phyloP scores from a whole-genome alignment of 2,888 invertebrate genomes.

The Hipparchia semele region DNA sequence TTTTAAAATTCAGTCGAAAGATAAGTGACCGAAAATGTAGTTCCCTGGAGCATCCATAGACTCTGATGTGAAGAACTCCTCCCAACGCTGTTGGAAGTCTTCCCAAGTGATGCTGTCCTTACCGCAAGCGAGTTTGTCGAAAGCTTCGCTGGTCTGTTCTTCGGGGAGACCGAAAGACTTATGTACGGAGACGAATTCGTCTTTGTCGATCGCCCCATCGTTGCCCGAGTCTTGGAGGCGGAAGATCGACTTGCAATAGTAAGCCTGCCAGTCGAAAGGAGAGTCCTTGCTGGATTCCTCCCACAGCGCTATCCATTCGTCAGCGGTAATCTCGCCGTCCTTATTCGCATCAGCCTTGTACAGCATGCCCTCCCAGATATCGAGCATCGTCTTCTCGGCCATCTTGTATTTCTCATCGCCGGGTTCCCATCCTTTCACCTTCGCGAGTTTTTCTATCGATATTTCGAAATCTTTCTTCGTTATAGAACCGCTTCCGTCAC shows the following conservation, averaged over 20 bases:
- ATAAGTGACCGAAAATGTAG: constrained; percentile 92
- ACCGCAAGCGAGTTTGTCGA: constrained; percentile 90
- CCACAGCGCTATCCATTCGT: constrained; percentile 96
- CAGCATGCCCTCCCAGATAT: constrained; percentile 93
- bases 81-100: constrained; percentile 91
- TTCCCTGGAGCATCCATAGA: constrained; percentile 91
- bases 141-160: constrained; percentile 89
- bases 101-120: constrained; percentile 87
- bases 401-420: constrained; percentile 88
- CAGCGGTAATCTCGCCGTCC: constrained; percentile 92
- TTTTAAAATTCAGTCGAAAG: constrained; percentile 75
- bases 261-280: constrained; percentile 91
- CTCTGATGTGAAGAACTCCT: constrained; percentile 92
- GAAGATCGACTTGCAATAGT: constrained; percentile 94
- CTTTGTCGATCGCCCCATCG: constrained; percentile 89
- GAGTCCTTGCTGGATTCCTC: constrained; percentile 88
- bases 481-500: constrained; percentile 93
- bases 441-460: constrained; percentile 92
- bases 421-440: constrained; percentile 89
- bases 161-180: constrained; percentile 89
- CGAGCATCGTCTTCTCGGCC: constrained; percentile 87
- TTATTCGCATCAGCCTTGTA: constrained; percentile 91
- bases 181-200: constrained; percentile 92
- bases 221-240: constrained; percentile 93
- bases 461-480: constrained; percentile 94